Evolutionary conservation across 2,113 vertebrate genomes (phyloP).

Genomic region (Misgurnus anguillicaudatus): DNA sequence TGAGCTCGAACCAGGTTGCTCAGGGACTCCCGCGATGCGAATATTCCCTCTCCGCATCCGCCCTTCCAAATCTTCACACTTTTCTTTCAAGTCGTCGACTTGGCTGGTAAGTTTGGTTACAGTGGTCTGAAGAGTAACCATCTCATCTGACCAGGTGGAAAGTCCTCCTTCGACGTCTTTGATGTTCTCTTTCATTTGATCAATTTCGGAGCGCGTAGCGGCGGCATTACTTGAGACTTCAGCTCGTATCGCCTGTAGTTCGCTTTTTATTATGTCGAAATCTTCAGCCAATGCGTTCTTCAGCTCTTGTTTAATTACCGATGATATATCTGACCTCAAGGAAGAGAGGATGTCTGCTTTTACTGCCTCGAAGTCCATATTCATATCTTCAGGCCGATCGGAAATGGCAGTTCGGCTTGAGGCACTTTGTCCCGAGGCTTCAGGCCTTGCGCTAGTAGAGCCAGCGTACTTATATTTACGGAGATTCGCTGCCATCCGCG

Average conservation of each 20-base stretch:
- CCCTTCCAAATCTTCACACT: conserved; percentile 17
- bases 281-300: conserved; percentile 12
- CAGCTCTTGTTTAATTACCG: conserved; percentile 24
- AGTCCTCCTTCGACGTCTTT: conserved; percentile 19
- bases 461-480: conserved; percentile 21
- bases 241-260: background rate
- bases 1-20: conserved; percentile 2
- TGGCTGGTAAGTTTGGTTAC: conserved; percentile 5
- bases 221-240: background rate
- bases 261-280: conserved; percentile 13
- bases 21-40: conserved; percentile 1
- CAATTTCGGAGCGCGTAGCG: background rate
- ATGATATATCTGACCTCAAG: conserved; percentile 21
- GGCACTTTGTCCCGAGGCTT: conserved; percentile 5
- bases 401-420: background rate
- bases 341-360: conserved; percentile 34
- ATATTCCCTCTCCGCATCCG: conserved; percentile 3
- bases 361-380: background rate
- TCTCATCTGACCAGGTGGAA: conserved; percentile 19
- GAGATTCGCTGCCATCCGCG: conserved; percentile 8
- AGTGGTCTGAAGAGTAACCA: background rate
- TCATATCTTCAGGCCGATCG: background rate
- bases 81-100: background rate
- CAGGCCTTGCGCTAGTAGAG: background rate
- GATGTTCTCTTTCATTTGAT: conserved; percentile 5